Percentiles rank a stretch among this genome's conserved stretches.
Conservation (phyloP, 1,140 invertebrate species). For the Grapholita molesta region DNA sequence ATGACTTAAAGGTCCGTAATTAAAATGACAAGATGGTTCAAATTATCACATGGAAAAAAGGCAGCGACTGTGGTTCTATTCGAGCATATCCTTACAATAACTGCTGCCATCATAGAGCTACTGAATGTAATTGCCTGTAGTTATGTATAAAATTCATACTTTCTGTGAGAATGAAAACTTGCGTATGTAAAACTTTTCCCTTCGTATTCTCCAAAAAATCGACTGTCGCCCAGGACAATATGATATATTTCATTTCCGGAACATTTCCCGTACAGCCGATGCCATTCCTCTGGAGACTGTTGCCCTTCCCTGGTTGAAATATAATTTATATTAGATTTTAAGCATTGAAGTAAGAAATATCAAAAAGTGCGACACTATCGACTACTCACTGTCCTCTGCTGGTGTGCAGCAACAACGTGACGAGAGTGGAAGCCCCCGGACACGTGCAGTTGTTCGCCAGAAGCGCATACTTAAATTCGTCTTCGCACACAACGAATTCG, state of each 20-base stretch:
- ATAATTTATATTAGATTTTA: neutral
- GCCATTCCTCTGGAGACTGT: conserved; percentile 98
- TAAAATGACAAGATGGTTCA: too few species aligned
- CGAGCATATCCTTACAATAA: too few species aligned
- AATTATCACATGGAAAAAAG: too few species aligned
- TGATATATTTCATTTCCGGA: conserved; percentile 99
- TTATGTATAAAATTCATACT: conserved; percentile 81
- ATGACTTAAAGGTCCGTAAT: too few species aligned
- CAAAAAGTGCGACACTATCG: too few species aligned
- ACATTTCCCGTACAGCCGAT: conserved; percentile 96
- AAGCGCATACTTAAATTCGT: conserved; percentile 98
- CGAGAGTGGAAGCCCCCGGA: conserved; percentile 96
- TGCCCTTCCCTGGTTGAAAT: conserved; percentile 91
- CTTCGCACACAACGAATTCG: conserved; percentile 98
- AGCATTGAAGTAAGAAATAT: too few species aligned
- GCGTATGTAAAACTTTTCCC: conserved; percentile 99
- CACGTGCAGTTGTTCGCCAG: conserved; percentile 98
- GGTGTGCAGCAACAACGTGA: conserved; percentile 96
- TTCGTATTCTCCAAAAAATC: conserved; percentile 98
- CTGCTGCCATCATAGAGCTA: too few species aligned
- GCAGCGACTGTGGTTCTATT: too few species aligned
- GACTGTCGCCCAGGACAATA: conserved; percentile 95
- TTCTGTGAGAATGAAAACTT: conserved; percentile 98
- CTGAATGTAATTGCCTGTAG: neutral
- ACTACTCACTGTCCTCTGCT: conserved; percentile 94